A percentile compares a stretch with the other conserved stretches of the same genome.
These are phyloP conservation scores for Riptortus pedestris DNA, from an alignment of 1,140 invertebrate species.

Conservation along the genomic window DNA sequence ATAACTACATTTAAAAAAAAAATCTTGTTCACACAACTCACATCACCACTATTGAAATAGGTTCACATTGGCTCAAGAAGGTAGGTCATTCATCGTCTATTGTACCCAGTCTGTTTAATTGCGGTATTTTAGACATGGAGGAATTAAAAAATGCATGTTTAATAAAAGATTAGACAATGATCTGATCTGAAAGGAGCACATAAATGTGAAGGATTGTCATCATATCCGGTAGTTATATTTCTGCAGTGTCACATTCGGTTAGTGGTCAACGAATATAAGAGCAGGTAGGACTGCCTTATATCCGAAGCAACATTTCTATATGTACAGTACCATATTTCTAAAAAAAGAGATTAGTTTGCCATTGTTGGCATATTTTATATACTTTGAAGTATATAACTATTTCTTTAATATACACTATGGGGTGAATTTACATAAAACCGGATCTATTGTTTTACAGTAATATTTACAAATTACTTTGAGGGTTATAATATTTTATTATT, in stretches of 20 bases:
- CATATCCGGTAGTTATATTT: neutral
- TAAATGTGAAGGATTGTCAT: constrained; percentile 18
- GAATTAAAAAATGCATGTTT: constrained; percentile 18
- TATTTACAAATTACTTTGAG: constrained; percentile 11
- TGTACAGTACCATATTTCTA: constrained; percentile 18
- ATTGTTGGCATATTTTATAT: neutral
- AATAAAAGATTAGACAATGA: constrained; percentile 21
- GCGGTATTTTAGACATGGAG: constrained; percentile 9
- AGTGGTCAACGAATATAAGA: constrained; percentile 11
- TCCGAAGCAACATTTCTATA: constrained; percentile 15
- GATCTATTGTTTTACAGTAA: constrained; percentile 15
- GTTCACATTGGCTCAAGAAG: constrained; percentile 18
- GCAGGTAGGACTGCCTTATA: constrained; percentile 8
- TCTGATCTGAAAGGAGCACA: constrained; percentile 21
- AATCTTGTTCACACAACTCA: constrained; percentile 17
- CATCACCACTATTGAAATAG: constrained; percentile 18
- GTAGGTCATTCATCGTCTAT: constrained; percentile 18
- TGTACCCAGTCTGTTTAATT: constrained; percentile 6
- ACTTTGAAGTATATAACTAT: neutral
- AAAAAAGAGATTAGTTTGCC: constrained; percentile 13
- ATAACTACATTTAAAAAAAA: neutral
- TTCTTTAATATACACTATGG: constrained; percentile 9
- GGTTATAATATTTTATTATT: constrained; percentile 5
- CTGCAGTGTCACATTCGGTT: neutral
- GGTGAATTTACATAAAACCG: constrained; percentile 17